Percentiles rank a stretch among this genome's conserved stretches.
Conservation (phyloP, 1,140 invertebrate genomes). For the Eubasilissa regina region DNA sequence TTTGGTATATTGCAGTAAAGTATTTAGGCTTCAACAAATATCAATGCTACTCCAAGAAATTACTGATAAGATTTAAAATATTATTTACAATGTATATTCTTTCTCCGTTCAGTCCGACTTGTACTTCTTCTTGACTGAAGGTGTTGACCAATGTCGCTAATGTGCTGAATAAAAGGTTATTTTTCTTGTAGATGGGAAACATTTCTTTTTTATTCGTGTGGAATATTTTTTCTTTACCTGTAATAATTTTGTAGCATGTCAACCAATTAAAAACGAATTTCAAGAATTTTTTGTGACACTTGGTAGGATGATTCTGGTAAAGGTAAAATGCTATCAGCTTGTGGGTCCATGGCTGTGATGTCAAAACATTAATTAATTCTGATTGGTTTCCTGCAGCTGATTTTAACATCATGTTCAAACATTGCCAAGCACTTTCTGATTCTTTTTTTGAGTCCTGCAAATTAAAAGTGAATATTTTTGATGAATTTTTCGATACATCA, state of each 20-base stretch:
- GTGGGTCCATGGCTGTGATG: conserved; percentile 55
- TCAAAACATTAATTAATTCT: conserved; percentile 28
- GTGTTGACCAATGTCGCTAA: conserved; percentile 29
- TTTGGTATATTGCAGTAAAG: no score
- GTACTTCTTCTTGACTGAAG: conserved; percentile 44
- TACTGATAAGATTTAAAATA: conserved; percentile 44
- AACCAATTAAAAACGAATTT: conserved; percentile 55
- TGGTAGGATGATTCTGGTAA: conserved; percentile 45
- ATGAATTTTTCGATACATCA: not conserved
- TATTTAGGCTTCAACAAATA: no score
- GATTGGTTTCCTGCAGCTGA: conserved; percentile 39
- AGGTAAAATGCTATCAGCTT: conserved; percentile 53
- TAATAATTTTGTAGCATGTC: conserved; percentile 48
- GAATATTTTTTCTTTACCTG: conserved; percentile 32
- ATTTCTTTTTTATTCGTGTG: conserved; percentile 15
- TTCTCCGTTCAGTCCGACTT: not conserved
- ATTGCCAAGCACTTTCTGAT: conserved; percentile 48
- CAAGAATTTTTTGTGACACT: conserved; percentile 46
- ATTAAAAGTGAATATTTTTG: not conserved
- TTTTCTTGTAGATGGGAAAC: conserved; percentile 14
- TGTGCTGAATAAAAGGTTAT: conserved; percentile 32
- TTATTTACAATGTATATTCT: conserved; percentile 33
- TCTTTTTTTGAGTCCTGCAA: conserved; percentile 53
- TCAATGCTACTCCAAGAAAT: conserved; percentile 27
- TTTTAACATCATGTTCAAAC: conserved; percentile 53